These are phyloP conservation scores for Xenotilapia longispinis DNA, from an alignment of 2,113 vertebrate species.

Conservation along the genomic window DNA sequence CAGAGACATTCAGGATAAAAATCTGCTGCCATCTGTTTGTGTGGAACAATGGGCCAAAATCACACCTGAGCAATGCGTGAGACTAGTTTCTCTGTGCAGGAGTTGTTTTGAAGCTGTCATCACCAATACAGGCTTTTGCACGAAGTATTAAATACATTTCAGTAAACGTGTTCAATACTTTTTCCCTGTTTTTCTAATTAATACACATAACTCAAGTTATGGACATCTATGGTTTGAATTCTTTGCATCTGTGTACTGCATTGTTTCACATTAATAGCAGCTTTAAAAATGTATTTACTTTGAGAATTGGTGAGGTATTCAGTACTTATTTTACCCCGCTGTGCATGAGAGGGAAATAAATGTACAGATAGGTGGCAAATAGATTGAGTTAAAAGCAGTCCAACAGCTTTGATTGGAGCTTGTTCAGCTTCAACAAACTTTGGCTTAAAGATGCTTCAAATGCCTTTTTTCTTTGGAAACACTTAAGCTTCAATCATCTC, in stretches of 20 bases:
- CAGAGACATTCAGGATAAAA: not conserved
- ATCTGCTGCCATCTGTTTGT: not conserved
- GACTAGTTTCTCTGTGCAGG: not conserved
- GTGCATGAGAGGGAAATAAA: not conserved
- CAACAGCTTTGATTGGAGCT: not conserved
- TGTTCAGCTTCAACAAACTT: not conserved
- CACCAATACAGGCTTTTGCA: not conserved
- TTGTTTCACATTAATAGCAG: accelerated
- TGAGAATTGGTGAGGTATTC: not conserved
- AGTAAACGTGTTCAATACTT: not conserved
- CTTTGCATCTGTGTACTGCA: not conserved
- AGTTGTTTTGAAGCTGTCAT: not conserved
- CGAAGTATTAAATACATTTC: not conserved
- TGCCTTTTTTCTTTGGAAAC: not conserved
- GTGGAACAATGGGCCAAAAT: not conserved
- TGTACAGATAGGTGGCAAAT: not conserved
- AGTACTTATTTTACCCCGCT: not conserved
- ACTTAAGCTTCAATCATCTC: not conserved
- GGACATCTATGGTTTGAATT: not conserved
- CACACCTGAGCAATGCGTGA: not conserved
- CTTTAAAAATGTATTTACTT: accelerated
- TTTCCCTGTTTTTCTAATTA: not conserved
- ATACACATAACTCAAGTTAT: not conserved
- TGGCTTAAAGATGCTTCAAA: not conserved
- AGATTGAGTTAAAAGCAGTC: not conserved